Base-by-base conservation (phyloP, 2,888 invertebrate genomes). In the Spodoptera picta region DNA sequence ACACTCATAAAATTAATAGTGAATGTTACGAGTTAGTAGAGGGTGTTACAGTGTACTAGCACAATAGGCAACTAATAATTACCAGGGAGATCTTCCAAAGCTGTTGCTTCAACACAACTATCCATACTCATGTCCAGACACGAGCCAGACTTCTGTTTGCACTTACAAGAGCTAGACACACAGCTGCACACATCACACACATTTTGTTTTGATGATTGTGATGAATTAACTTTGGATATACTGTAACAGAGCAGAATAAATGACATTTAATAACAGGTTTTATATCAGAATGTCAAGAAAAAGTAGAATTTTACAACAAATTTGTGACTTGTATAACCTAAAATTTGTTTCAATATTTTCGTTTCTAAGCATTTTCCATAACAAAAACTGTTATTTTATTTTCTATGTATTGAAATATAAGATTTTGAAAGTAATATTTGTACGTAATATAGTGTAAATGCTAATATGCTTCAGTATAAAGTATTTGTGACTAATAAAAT, bases 31-130 rank as follows among this genome's bases (percentile, higher is more conserved):
- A 14, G 14, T 14, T 14, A 14, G 0, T 14, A 14, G 19, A 19
- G 19, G 19, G 19, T 19, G 19, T 19, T 19, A 19, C 19, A 19
- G 19, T 19, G 19, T 19, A 19, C 19, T 19, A 19, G 2, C 1
- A 19, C 19, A 19, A 19, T 19, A 19, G 19, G 19, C 19, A 19
- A 19, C 19, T 19, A 19, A 19, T 36, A 9, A 9, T 36, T 36
- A 36, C 94, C 95, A 77, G 94, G 94, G 75, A 95, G 83, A 82
- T 93, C 93, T 52, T 87, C 85, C 67, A 94, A 84, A 14, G 89
- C 79, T 63, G 94, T 94, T 42, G 94, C 83, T 82, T 93, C 93
- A 47, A 91, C 86, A 36, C 89, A 89, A 60, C 60, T 87, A 19
- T 87, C 87, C 42, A 81, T 62, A 51, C 65, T 79, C 24, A 74